phyloP scores from a whole-genome alignment of 2,113 vertebrate genomes.

The Pluvianellus socialis region DNA sequence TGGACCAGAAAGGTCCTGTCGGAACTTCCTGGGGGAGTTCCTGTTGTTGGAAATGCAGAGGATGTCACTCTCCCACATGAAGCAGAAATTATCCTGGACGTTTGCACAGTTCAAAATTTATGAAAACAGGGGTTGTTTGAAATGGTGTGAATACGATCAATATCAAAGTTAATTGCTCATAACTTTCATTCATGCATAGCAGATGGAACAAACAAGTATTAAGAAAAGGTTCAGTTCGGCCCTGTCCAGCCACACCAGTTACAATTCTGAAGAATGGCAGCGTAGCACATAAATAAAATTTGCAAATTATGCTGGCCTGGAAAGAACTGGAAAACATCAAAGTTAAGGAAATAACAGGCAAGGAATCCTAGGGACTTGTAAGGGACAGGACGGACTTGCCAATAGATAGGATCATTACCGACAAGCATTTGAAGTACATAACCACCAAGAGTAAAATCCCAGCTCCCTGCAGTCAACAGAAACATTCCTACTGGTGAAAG shows the following conservation, averaged over 20 bases:
- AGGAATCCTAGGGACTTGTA: neutral
- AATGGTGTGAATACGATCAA: neutral
- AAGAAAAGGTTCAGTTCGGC: neutral
- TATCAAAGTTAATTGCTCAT: neutral
- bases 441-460: neutral
- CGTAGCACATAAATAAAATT: neutral
- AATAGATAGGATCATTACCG: neutral
- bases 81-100: neutral
- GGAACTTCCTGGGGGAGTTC: neutral
- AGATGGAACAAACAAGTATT: neutral
- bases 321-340: neutral
- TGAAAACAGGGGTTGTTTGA: neutral
- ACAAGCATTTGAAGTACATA: neutral
- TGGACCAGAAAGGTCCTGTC: neutral
- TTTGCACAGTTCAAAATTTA: neutral
- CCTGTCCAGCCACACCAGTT: neutral
- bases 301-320: neutral
- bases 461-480: neutral
- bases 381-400: neutral
- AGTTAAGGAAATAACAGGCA: neutral
- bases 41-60: neutral
- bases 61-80: neutral
- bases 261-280: neutral
- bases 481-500: neutral
- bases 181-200: neutral